Conservation (phyloP, 1,140 invertebrate species). For the Propsilocerus akamusi region DNA sequence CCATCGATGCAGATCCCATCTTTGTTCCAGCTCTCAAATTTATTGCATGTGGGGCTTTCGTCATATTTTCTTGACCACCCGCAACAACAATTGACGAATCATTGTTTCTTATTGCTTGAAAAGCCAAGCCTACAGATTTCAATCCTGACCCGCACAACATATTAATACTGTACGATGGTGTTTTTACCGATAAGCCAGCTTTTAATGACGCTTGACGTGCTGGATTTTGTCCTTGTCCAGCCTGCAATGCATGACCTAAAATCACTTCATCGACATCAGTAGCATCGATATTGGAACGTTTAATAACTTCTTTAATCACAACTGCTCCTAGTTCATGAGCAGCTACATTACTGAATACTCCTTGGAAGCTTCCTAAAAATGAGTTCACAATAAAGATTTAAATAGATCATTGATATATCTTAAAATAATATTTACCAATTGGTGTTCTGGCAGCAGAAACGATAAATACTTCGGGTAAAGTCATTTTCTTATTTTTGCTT, state of each 20-base stretch:
- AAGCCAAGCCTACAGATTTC: conserved; percentile 47
- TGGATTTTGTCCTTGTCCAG: conserved; percentile 71
- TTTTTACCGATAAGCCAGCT: conserved; percentile 52
- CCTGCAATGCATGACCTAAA: conserved; percentile 57
- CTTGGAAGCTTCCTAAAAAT: conserved; percentile 46
- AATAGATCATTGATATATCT: conserved; percentile 1
- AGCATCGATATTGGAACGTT: conserved; percentile 35
- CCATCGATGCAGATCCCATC: conserved; percentile 43
- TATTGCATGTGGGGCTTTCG: conserved; percentile 50
- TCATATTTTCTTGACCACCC: conserved; percentile 80
- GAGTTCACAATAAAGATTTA: background rate
- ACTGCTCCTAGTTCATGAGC: conserved; percentile 55
- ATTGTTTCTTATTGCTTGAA: conserved; percentile 47
- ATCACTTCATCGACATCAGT: conserved; percentile 68
- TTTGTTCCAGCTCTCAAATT: conserved; percentile 45
- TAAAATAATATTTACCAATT: conserved; percentile 19
- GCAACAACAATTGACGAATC: conserved; percentile 54
- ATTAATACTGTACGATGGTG: conserved; percentile 60
- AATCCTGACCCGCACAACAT: conserved; percentile 78
- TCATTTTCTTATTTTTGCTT: too few species aligned
- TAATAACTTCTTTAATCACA: conserved; percentile 54
- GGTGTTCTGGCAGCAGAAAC: conserved; percentile 25
- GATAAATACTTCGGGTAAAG: conserved; percentile 18
- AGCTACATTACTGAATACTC: conserved; percentile 42
- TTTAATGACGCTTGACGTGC: conserved; percentile 60